Conservation (phyloP, 2,797 vertebrate species). For the Danio aesculapii region DNA sequence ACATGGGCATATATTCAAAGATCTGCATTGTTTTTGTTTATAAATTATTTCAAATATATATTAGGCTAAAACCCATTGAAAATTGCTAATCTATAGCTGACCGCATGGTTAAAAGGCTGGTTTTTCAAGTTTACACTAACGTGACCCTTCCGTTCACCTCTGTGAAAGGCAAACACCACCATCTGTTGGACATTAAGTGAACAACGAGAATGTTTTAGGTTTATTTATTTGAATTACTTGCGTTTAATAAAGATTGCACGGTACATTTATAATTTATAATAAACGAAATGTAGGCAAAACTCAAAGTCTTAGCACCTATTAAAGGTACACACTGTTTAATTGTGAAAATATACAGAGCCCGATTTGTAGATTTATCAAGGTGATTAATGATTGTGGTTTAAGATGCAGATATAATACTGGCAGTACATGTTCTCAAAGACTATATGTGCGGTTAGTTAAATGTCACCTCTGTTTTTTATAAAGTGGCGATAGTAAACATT, state of each 20-base stretch:
- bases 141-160: slow-evolving; percentile 46
- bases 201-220: background rate
- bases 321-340: background rate
- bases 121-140: slow-evolving; percentile 13
- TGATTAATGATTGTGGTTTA: background rate
- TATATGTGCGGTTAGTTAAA: background rate
- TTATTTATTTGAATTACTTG: background rate
- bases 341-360: background rate
- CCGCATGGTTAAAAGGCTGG: background rate
- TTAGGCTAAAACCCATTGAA: background rate
- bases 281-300: background rate
- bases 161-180: slow-evolving; percentile 60
- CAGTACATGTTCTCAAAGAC: background rate
- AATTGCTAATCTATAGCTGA: background rate
- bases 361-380: background rate
- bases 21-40: background rate
- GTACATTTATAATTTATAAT: background rate
- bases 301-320: background rate
- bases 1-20: background rate
- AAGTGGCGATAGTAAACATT: slow-evolving; percentile 11
- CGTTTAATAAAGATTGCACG: background rate
- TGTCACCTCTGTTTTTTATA: background rate
- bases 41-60: background rate
- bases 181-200: slow-evolving; percentile 66
- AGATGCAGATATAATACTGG: background rate